phyloP scores from a whole-genome alignment of 2,797 vertebrate genomes.

The Rhinichthys osculus region DNA sequence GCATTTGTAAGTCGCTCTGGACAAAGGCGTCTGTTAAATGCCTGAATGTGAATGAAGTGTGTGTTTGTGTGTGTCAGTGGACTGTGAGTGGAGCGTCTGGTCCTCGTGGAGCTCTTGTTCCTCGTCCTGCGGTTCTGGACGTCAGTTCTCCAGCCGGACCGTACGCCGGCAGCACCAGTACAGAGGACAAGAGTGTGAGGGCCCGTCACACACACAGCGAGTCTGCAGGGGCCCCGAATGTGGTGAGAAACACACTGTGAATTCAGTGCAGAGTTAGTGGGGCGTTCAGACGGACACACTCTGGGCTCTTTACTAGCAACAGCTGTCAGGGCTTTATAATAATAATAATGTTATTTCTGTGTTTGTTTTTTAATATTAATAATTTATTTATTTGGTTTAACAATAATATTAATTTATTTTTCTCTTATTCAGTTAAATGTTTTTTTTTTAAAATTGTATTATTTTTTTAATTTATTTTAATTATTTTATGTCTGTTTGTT shows the following conservation, averaged over 20 bases:
- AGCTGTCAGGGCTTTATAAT: background rate
- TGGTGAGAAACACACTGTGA: slow-evolving; percentile 69
- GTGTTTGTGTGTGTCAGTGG: slow-evolving; percentile 68
- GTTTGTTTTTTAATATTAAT: no score
- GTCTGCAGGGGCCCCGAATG: slow-evolving; percentile 76
- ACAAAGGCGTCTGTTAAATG: no score
- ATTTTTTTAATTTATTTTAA: no score
- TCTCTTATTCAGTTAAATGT: no score
- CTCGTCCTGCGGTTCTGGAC: slow-evolving; percentile 77
- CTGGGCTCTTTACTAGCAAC: background rate
- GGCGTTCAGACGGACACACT: background rate
- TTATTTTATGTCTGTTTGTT: no score
- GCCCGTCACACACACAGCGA: slow-evolving; percentile 58
- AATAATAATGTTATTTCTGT: background rate
- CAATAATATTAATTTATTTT: no score
- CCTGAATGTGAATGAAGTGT: background rate
- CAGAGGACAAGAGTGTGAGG: slow-evolving; percentile 75
- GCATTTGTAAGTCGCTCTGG: no score
- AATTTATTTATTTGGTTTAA: no score
- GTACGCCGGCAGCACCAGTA: slow-evolving; percentile 65
- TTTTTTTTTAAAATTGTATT: no score
- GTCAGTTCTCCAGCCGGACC: slow-evolving; percentile 70
- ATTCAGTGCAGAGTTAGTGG: background rate
- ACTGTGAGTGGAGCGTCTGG: slow-evolving; percentile 84
- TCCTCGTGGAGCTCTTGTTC: slow-evolving; percentile 80